Conservation (phyloP, 2,888 invertebrate species). For the Catonia carolina region DNA sequence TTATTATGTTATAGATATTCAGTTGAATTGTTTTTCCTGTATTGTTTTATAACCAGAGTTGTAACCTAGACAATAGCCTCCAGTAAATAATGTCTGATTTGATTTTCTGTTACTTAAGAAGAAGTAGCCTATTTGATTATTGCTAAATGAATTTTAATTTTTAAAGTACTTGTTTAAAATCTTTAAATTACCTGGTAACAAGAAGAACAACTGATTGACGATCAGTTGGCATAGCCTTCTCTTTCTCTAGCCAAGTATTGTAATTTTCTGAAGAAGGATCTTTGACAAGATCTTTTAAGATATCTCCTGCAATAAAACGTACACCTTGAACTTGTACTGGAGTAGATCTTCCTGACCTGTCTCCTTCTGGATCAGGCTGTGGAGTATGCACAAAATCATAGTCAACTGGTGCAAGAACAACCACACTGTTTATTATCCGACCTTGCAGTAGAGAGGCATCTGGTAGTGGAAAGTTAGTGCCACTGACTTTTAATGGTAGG, state of each 20-base stretch:
- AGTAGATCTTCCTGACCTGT: slow-evolving; percentile 48
- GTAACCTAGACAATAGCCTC: too few relatives aligned
- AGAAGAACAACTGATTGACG: slow-evolving; percentile 74
- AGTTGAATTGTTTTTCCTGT: too few relatives aligned
- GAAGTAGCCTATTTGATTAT: too few relatives aligned
- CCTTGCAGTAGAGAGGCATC: slow-evolving; percentile 67
- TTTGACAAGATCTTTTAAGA: slow-evolving; percentile 66
- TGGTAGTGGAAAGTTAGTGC: slow-evolving; percentile 77
- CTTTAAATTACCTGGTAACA: slow-evolving; percentile 64
- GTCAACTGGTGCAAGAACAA: slow-evolving; percentile 76
- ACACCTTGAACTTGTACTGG: slow-evolving; percentile 60
- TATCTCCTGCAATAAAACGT: slow-evolving; percentile 65
- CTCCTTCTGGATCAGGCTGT: slow-evolving; percentile 32
- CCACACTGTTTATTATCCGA: slow-evolving; percentile 74
- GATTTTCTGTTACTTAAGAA: too few relatives aligned
- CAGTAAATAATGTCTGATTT: too few relatives aligned
- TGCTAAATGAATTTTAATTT: too few relatives aligned
- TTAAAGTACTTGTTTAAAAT: too few relatives aligned
- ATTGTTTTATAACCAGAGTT: too few relatives aligned
- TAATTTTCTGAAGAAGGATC: slow-evolving; percentile 71
- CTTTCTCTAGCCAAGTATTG: slow-evolving; percentile 70
- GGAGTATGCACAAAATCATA: slow-evolving; percentile 51
- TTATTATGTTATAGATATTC: too few relatives aligned
- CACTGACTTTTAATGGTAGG: slow-evolving; percentile 75
- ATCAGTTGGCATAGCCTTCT: slow-evolving; percentile 65